Evolutionary conservation across 2,113 vertebrate species (phyloP), one percentile per base, ranked within the genome.

Genomic region (Crotophaga sulcirostris): DNA sequence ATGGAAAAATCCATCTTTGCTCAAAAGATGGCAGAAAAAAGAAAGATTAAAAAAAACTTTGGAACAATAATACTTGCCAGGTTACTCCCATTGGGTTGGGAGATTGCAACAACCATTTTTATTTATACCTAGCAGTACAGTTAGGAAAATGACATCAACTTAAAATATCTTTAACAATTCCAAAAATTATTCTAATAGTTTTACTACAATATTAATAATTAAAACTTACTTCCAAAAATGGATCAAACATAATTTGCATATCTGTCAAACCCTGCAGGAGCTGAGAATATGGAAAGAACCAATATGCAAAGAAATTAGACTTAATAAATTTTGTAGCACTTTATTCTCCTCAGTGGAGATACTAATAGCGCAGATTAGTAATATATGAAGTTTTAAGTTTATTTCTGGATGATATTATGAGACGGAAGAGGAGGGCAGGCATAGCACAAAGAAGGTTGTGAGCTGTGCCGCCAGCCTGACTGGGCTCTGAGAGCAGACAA

Each of bases 1-100:
- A n/a, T 58, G 68, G 93, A 64, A 88, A 95, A 94, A 91, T 52
- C 45, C 19, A 54, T 92, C 87, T 94, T 84, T 90, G 74, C 62
- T 89, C n/a, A 40, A 62, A 72, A 25, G 45, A 76, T 26, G 34
- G 42, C 13, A 67, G 68, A 42, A 52, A 52, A 69, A 89, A 58
- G 63, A 72, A 89, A 82, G 60, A 60, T 1, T 44, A 31, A 26
- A 47, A 79, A 68, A 70, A 74, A 13, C 47, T 66, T 54, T 42
- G 36, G 38, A 67, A 28, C 1, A 5, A 33, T n/a, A 31, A 8
- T 24, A 3, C 24, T 52, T 36, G 66, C 33, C 47, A 84, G 33
- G 58, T 68, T 93, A 40, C 25, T 79, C 69, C 51, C 40, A 36
- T 15, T n/a, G 70, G 91, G 72, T 83, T 94, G 94, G 62, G 25